Evolutionary conservation across 1,140 invertebrate species (phyloP).

Genomic region (Zaprionus gabonicus): DNA sequence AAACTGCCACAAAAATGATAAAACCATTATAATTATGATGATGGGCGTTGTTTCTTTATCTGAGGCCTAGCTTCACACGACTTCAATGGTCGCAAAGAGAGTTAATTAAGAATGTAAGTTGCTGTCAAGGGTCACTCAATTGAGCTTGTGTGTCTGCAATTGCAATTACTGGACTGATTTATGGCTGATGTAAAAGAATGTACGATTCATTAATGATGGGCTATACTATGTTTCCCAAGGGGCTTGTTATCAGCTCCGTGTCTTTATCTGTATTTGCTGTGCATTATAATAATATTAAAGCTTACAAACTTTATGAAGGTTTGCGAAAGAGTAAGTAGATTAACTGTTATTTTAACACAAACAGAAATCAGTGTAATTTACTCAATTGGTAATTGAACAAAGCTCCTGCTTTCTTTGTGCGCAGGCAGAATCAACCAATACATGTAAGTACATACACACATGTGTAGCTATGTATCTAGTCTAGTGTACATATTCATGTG

Average conservation of each 20-base stretch:
- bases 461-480: constrained; percentile 1
- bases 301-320: not conserved
- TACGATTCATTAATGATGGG: not conserved
- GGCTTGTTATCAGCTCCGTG: constrained; percentile 23
- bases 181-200: not conserved
- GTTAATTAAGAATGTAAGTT: constrained; percentile 31
- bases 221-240: not conserved
- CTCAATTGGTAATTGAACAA: constrained; percentile 53
- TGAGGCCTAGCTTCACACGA: not conserved
- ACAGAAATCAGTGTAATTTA: constrained; percentile 66
- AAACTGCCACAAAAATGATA: not conserved
- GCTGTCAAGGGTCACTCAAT: constrained; percentile 35
- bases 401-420: constrained; percentile 33
- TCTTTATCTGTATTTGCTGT: not conserved
- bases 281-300: not conserved
- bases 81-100: constrained; percentile 12
- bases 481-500: constrained; percentile 1
- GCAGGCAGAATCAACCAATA: constrained; percentile 5
- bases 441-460: not conserved
- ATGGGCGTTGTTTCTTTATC: constrained; percentile 36
- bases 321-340: constrained; percentile 7
- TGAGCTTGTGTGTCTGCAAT: constrained; percentile 15
- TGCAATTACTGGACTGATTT: constrained; percentile 38
- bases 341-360: constrained; percentile 13
- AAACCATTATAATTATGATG: constrained; percentile 11